A percentile compares a stretch with the other conserved stretches of the same genome.
phyloP scores from a whole-genome alignment of 2,888 invertebrate species.

The Unio delphinus region DNA sequence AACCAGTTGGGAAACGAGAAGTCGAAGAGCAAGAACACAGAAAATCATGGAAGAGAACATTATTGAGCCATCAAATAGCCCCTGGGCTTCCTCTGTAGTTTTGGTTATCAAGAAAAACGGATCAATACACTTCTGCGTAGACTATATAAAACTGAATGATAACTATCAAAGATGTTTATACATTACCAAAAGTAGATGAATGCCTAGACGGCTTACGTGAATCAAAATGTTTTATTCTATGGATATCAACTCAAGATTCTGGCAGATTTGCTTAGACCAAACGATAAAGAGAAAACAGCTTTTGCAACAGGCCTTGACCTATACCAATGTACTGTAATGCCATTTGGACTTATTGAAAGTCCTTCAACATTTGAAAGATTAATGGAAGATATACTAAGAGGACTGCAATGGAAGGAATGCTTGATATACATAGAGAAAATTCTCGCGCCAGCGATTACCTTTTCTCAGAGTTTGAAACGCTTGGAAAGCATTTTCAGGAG shows the following conservation, averaged over 20 bases:
- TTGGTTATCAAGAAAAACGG: too few relatives aligned
- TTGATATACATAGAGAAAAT: constrained; percentile 37
- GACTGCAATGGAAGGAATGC: constrained; percentile 19
- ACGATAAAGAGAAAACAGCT: background rate
- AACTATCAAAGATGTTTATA: background rate
- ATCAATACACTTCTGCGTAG: too few relatives aligned
- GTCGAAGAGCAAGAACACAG: too few relatives aligned
- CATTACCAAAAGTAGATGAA: constrained; percentile 2
- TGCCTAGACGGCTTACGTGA: constrained; percentile 3
- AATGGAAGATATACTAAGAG: constrained; percentile 33
- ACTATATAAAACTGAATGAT: background rate
- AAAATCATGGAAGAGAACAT: too few relatives aligned
- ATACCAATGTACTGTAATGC: constrained; percentile 10
- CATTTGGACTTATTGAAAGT: constrained; percentile 37
- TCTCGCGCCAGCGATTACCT: constrained; percentile 14
- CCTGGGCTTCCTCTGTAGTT: too few relatives aligned
- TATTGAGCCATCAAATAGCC: too few relatives aligned
- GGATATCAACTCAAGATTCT: constrained; percentile 5
- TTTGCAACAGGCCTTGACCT: background rate
- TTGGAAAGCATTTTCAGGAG: constrained; percentile 16
- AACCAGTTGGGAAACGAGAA: too few relatives aligned
- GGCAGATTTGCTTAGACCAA: background rate
- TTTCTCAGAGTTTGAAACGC: constrained; percentile 9
- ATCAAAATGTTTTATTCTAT: constrained; percentile 1
- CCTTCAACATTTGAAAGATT: constrained; percentile 41